Conservation (phyloP, 1,140 invertebrate genomes). For the Littorina saxatilis region DNA sequence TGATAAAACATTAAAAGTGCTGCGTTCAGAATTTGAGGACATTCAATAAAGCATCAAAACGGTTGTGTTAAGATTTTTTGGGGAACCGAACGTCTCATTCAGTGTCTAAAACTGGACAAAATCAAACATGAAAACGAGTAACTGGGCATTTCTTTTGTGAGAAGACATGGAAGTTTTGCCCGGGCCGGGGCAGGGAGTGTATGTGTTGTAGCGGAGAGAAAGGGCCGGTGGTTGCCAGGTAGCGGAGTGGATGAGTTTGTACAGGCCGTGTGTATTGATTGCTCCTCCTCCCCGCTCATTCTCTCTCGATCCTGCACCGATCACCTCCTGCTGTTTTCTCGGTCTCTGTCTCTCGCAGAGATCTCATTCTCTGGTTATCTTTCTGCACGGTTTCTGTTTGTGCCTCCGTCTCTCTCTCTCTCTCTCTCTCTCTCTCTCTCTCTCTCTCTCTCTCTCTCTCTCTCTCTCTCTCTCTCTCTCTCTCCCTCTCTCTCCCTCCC, state of each 20-base stretch:
- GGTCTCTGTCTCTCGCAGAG: slow-evolving; percentile 3
- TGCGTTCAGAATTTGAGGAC: too few species aligned
- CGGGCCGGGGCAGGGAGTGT: neutral
- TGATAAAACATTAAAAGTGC: too few species aligned
- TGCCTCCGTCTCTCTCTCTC: too few species aligned
- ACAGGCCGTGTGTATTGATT: slow-evolving; percentile 24
- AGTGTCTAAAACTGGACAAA: too few species aligned
- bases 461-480: neutral
- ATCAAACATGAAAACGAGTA: too few species aligned
- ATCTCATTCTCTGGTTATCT: neutral
- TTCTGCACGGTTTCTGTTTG: neutral
- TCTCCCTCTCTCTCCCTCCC: neutral
- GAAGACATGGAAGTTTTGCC: too few species aligned
- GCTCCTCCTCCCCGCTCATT: slow-evolving; percentile 9
- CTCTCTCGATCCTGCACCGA: neutral
- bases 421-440: neutral
- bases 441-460: neutral
- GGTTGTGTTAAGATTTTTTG: too few species aligned
- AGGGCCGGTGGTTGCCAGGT: slow-evolving; percentile 30
- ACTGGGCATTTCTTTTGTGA: too few species aligned
- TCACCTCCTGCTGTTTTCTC: neutral
- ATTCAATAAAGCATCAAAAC: too few species aligned
- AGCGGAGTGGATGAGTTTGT: slow-evolving; percentile 37
- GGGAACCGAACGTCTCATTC: too few species aligned
- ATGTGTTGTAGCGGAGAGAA: neutral